Percentiles rank a stretch among this genome's conserved stretches.
Evolutionary conservation across 2,113 vertebrate genomes (phyloP).

Genomic region (Lanius ludovicianus): DNA sequence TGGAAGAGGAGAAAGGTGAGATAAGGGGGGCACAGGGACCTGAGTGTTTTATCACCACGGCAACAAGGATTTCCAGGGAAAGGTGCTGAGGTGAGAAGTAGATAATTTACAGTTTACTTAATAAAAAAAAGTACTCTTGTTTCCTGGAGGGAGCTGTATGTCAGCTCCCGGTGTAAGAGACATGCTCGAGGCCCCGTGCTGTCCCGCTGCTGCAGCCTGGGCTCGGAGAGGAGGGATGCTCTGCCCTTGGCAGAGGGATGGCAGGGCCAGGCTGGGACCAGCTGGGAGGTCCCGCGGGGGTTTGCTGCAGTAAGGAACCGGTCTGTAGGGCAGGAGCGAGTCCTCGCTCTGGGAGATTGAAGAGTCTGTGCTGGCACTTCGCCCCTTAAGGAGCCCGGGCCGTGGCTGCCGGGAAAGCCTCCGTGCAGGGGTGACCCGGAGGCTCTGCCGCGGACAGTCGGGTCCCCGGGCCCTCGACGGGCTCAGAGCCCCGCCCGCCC

Average conservation of each 20-base stretch:
- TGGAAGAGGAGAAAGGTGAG: not conserved
- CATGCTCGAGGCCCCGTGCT: not conserved
- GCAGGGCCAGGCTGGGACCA: not conserved
- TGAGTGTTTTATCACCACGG: constrained; percentile 8
- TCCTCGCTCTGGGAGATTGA: not conserved
- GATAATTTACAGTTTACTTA: constrained; percentile 11
- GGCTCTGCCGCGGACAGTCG: fast-evolving
- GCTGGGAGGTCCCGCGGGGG: not conserved
- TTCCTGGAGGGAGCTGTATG: not conserved
- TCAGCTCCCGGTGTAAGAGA: not conserved
- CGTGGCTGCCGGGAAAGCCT: not conserved
- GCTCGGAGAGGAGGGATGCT: not conserved
- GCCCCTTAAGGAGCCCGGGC: not conserved
- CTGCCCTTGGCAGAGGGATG: not conserved
- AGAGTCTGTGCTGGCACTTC: not conserved
- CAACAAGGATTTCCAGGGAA: constrained; percentile 9
- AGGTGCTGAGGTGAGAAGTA: constrained; percentile 25
- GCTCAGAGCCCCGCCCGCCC: not conserved
- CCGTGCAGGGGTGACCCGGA: not conserved
- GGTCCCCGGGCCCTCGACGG: not conserved
- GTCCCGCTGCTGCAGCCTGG: not conserved
- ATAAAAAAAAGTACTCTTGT: not conserved
- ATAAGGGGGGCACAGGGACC: not conserved
- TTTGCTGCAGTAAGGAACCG: not conserved
- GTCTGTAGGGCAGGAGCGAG: not conserved